These are phyloP conservation scores for Hoplias malabaricus DNA, from an alignment of 2,113 vertebrate genomes.

Conservation along the genomic window DNA sequence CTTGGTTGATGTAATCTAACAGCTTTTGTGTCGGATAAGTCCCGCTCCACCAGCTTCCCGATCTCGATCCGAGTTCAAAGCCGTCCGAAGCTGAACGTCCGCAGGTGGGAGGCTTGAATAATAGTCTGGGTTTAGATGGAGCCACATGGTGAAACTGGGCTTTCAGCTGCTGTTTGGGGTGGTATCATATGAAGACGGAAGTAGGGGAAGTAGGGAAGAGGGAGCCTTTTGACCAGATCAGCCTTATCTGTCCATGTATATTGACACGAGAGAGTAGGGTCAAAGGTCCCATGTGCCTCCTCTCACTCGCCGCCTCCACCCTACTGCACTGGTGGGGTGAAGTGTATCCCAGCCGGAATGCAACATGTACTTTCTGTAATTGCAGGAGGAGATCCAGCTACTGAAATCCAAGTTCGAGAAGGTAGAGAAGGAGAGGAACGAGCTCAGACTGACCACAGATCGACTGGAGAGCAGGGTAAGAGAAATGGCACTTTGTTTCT, in stretches of 20 bases:
- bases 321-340: neutral
- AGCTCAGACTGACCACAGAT: constrained; percentile 89
- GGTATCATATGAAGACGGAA: neutral
- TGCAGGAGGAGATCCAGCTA: constrained; percentile 93
- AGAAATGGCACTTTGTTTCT: neutral
- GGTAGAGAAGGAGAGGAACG: constrained; percentile 93
- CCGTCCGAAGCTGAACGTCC: neutral
- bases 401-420: constrained; percentile 87
- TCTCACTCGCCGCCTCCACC: neutral
- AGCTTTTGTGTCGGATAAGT: constrained; percentile 10
- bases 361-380: constrained; percentile 26
- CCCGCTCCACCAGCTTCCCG: neutral
- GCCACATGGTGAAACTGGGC: neutral
- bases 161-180: neutral
- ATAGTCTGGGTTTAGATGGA: neutral
- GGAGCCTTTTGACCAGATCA: neutral
- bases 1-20: constrained; percentile 6
- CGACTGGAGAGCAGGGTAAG: constrained; percentile 91
- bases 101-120: neutral
- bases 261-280: neutral
- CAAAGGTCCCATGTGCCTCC: neutral
- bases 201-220: neutral
- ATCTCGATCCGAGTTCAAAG: constrained; percentile 6
- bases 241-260: constrained; percentile 5
- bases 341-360: neutral